Evolutionary conservation across 2,888 invertebrate species (phyloP).

Genomic region (Spodoptera picta): DNA sequence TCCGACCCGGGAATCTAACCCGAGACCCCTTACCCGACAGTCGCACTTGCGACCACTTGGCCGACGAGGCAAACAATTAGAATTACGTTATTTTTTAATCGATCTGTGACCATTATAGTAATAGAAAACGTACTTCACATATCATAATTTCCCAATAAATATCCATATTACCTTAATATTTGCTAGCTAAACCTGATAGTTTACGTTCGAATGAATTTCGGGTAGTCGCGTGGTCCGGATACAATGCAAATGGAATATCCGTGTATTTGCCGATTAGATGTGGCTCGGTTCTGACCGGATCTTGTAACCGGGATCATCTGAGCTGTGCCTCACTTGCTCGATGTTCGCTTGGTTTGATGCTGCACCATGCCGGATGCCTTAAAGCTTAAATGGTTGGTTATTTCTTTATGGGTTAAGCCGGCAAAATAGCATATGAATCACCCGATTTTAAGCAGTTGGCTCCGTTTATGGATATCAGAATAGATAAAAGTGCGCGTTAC

Average conservation of each 20-base stretch:
- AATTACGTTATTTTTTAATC: no score
- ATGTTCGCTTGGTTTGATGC: constrained; percentile 55
- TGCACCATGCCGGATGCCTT: constrained; percentile 15
- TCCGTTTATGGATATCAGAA: no score
- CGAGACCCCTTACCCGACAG: no score
- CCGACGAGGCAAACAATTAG: no score
- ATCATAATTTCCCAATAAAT: constrained; percentile 10
- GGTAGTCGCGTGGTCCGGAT: constrained; percentile 65
- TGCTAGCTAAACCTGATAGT: constrained; percentile 43
- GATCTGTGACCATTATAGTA: no score
- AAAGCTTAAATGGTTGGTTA: constrained; percentile 8
- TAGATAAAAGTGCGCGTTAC: no score
- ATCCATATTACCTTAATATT: constrained; percentile 24
- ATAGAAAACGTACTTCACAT: not conserved
- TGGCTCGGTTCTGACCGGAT: constrained; percentile 67
- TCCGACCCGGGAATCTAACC: no score
- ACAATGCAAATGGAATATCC: constrained; percentile 80
- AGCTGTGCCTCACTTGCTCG: constrained; percentile 64
- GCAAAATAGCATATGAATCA: no score
- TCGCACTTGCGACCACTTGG: no score
- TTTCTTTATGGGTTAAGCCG: no score
- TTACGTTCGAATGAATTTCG: constrained; percentile 61
- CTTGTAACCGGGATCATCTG: constrained; percentile 72
- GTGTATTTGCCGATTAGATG: constrained; percentile 76
- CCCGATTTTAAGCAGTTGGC: no score